A percentile compares a stretch with the other conserved stretches of the same genome.
Evolutionary conservation across 1,140 invertebrate genomes (phyloP).

Genomic region (Aphaenogaster ashmeadi): DNA sequence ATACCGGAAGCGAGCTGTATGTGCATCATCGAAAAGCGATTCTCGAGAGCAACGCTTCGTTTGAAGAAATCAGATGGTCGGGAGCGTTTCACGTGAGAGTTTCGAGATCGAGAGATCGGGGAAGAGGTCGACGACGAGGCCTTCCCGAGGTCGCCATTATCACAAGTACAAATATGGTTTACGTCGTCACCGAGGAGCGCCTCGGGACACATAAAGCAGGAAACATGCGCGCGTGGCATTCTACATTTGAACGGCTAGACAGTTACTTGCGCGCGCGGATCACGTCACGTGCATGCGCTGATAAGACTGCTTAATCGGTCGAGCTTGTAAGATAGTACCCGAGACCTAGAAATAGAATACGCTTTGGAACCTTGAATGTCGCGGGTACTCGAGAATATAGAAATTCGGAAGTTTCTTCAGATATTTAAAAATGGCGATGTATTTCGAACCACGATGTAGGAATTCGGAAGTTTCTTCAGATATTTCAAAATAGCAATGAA

Average conservation of each 20-base stretch:
- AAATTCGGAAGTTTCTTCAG: too few species aligned
- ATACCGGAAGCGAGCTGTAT: background rate
- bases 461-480: background rate
- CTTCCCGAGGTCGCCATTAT: slow-evolving; percentile 61
- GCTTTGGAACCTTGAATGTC: background rate
- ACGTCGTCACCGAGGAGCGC: slow-evolving; percentile 42
- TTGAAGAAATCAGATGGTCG: background rate
- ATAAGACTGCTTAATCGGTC: slow-evolving; percentile 38
- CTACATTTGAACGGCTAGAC: slow-evolving; percentile 28
- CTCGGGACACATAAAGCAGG: slow-evolving; percentile 35
- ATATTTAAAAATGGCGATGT: background rate
- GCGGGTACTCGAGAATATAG: background rate
- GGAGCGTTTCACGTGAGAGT: background rate
- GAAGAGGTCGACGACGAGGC: slow-evolving; percentile 47
- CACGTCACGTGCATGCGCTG: slow-evolving; percentile 20
- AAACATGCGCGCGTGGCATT: slow-evolving; percentile 7
- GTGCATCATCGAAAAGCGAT: background rate
- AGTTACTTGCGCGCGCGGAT: slow-evolving; percentile 16
- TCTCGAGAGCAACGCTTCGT: background rate
- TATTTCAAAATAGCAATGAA: background rate
- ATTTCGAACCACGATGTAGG: background rate
- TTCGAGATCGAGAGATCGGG: slow-evolving; percentile 10
- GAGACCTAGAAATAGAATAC: slow-evolving; percentile 9
- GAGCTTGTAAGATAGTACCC: slow-evolving; percentile 2
- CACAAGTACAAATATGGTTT: slow-evolving; percentile 62